Base-by-base conservation (phyloP, 2,113 vertebrate species). In the Pungitius pungitius region DNA sequence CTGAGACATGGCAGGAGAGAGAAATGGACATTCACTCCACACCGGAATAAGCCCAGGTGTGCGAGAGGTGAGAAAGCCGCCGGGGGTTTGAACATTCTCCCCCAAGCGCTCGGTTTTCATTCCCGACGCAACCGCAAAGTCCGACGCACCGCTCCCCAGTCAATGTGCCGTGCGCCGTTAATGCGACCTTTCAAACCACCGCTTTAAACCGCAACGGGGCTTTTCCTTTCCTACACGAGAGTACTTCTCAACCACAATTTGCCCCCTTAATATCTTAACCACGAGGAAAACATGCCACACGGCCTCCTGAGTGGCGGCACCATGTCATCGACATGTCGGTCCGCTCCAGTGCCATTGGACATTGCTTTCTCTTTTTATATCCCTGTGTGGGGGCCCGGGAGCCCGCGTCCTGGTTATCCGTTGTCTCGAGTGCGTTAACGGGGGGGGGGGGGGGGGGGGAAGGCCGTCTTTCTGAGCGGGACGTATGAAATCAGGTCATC, bases 401-500 rank as follows among this genome's bases (percentile, higher is more conserved):
- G 30, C 7, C 40, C 40, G 2, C 52, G 49, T 81, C 82, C 69
- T 77, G 49, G 30, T 68, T 59, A 77, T 64, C 61, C 30, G 69
- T 60, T 22, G 69, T 67, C 58, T 80, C 4, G 17, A 33, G 37
- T 43, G 63, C n/a, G 69, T 49, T 63, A 60, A 63, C 4, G 26
- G 60, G 67, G n/a, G n/a, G n/a, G n/a, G n/a, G n/a, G n/a, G n/a
- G n/a, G n/a, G n/a, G 24, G 59, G 74, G 24, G 59, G 74, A 43
- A 71, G 80, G 61, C 75, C 56, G 72, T 81, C 69, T 77, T 74
- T 88, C 77, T 68, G 63, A 63, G 56, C 70, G 39, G 63, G 56
- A 83, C 77, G 83, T 59, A 42, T 1, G 11, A 81, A 91, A 91
- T 88, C 80, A 86, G 88, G 85, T 91, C 88, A 90, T 74, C 71